Evolutionary conservation across 2,888 invertebrate genomes (phyloP), one percentile per base, ranked within the genome.

Genomic region (Plusia festucae): DNA sequence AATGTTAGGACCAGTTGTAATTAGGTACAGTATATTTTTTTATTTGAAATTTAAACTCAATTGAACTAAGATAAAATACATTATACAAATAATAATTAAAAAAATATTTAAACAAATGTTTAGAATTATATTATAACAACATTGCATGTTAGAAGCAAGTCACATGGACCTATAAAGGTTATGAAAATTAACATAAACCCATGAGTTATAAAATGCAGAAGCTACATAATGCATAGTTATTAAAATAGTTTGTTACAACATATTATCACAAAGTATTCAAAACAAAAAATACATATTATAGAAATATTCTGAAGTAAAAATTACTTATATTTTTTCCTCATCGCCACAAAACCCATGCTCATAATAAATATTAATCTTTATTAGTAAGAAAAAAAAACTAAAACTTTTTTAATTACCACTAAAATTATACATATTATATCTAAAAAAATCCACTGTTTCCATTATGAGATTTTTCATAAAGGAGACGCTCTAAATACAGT

Each of bases 81-180:
- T 24, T n/a, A 40, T 40, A n/a, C 8, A 7, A 9, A 30, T 30
- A 30, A 8, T 30, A 1, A n/a, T n/a, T n/a, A n/a, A n/a, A n/a
- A n/a, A 9, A 30, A 30, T 30, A 30, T 9, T 30, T 9, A n/a
- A n/a, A n/a, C n/a, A n/a, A n/a, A n/a, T n/a, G n/a, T n/a, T 18
- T 46, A 46, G 9, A 18, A 46, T 8, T 9, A 18, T 18, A 9
- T 18, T 46, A 5, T 15, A 11, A 18, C 20, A 20, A 13, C 22
- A 15, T 34, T 13, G 7, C 13, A 32, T 5, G 27, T 6, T 13
- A 4, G 30, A 66, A 59, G 55, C 18, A 40, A 55, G 22, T 40
- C 59, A 66, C 53, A 71, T 62, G 56, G 53, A 56, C 15, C 24
- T 24, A 58, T 2, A 24, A 56, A 59, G 59, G 61, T 62, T 72